Evolutionary conservation across 2,888 invertebrate genomes (phyloP).

Genomic region (Lordiphosa andalusiaca): DNA sequence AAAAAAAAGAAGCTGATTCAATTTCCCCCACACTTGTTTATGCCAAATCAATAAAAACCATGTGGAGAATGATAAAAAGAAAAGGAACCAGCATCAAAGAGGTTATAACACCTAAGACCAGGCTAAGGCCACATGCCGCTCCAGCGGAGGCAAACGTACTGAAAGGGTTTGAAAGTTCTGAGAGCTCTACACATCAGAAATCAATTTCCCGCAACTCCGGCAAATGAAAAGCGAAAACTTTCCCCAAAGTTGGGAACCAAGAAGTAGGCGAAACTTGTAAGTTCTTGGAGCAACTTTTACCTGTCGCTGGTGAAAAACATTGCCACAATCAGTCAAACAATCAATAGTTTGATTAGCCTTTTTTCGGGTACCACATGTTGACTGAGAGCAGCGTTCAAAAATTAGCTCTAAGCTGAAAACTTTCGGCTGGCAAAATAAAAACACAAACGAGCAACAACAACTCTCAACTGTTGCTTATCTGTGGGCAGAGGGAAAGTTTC

Average conservation of each 20-base stretch:
- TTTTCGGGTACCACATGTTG: conserved; percentile 61
- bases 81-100: conserved; percentile 51
- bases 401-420: conserved; percentile 42
- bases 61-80: conserved; percentile 19
- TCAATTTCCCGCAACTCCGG: conserved; percentile 62
- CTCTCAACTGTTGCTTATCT: conserved; percentile 72
- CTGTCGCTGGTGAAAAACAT: conserved; percentile 60
- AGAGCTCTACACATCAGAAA: conserved; percentile 55
- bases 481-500: conserved; percentile 31
- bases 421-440: conserved; percentile 18
- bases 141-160: not conserved
- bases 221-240: conserved; percentile 62
- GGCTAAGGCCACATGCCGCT: conserved; percentile 17
- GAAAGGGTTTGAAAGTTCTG: conserved; percentile 18
- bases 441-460: conserved; percentile 35
- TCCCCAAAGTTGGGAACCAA: conserved; percentile 61
- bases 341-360: conserved; percentile 71
- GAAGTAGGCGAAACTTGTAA: conserved; percentile 40
- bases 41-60: conserved; percentile 59
- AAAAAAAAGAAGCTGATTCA: conserved; percentile 41
- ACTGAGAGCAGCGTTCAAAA: conserved; percentile 40
- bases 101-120: conserved; percentile 57
- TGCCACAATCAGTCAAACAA: conserved; percentile 68
- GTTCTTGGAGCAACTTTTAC: conserved; percentile 58
- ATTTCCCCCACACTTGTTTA: conserved; percentile 42